Evolutionary conservation across 1,140 invertebrate species (phyloP), one percentile per base, ranked within the genome.

Genomic region (Trissolcus basalis): DNA sequence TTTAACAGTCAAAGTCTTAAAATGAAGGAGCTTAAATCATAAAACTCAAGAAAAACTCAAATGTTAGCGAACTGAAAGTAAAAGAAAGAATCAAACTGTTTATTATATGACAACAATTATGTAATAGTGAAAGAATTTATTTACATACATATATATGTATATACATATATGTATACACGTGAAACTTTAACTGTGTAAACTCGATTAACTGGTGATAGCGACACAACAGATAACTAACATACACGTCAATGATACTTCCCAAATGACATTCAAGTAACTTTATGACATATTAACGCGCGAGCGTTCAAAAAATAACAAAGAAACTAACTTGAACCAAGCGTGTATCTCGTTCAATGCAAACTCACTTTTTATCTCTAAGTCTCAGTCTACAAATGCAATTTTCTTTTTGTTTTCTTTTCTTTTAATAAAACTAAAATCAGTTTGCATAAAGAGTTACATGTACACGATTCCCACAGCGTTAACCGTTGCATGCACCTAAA

Each of bases 61-160:
- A 11, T 39, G 36, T 11, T n/a, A 7, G 11, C n/a, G n/a, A n/a
- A 44, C 13, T 11, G 7, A 44, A 44, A n/a, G 3, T 13, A 8
- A 44, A 12, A 12, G 3, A 12, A 44, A 44, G 8, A 44, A 44
- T 39, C 1, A 44, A 2, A 11, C 9, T 39, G 3, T 44, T 12
- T 2, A 44, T 44, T 14, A 44, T 12, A 44, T 44, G 43, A 51
- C 14, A 51, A 35, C 2, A 14, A 51, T 51, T 13, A 36, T 9
- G 68, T 77, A 79, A 77, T 49, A 35, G 13, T 60, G 70, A 59
- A 68, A 78, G 27, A 54, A 55, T 75, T 75, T 75, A 75, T 75
- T 75, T 75, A 75, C 71, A 75, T 75, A 68, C 63, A 74, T 67
- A 73, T 73, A 64, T 56, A 72, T 71, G 45, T 61, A 61, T 35